These are phyloP conservation scores for Condylura cristata DNA, from an alignment of 2,113 vertebrate genomes.

Conservation along the genomic window DNA sequence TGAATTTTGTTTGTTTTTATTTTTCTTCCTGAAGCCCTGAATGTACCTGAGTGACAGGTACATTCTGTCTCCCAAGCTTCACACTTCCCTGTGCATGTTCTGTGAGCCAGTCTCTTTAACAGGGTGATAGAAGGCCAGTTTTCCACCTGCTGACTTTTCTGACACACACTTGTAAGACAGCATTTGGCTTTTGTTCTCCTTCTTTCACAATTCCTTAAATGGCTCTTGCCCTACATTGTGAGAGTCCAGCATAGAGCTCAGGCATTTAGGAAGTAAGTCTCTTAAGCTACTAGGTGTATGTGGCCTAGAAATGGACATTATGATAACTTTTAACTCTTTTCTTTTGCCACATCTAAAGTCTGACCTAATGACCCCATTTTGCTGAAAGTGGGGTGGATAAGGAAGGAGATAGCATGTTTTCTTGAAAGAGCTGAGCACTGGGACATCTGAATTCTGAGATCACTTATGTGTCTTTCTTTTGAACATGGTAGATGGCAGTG, in stretches of 20 bases:
- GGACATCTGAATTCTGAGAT: not conserved
- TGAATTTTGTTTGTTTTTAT: not conserved
- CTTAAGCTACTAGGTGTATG: not conserved
- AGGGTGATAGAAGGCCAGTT: not conserved
- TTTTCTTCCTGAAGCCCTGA: constrained; percentile 32
- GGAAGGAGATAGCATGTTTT: constrained; percentile 13
- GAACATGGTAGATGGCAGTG: constrained; percentile 51
- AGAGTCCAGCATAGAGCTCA: constrained; percentile 9
- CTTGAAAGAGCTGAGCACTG: not conserved
- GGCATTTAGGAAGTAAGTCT: constrained; percentile 29
- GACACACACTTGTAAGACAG: not conserved
- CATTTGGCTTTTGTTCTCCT: constrained; percentile 23
- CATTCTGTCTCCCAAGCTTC: constrained; percentile 37
- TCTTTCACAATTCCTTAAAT: constrained; percentile 60
- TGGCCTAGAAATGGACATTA: constrained; percentile 7
- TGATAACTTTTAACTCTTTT: constrained; percentile 37
- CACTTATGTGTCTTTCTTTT: constrained; percentile 34
- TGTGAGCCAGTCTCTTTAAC: constrained; percentile 22
- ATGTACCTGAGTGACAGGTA: not conserved
- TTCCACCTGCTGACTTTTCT: constrained; percentile 59
- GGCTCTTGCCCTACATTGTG: constrained; percentile 44
- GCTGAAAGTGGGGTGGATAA: not conserved
- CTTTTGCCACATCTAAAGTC: constrained; percentile 14
- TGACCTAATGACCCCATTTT: not conserved
- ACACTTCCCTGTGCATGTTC: not conserved